Evolutionary conservation across 23 tunicate genomes (phyloP), one percentile per base, ranked within the genome.

Genomic region (Styela plicata): DNA sequence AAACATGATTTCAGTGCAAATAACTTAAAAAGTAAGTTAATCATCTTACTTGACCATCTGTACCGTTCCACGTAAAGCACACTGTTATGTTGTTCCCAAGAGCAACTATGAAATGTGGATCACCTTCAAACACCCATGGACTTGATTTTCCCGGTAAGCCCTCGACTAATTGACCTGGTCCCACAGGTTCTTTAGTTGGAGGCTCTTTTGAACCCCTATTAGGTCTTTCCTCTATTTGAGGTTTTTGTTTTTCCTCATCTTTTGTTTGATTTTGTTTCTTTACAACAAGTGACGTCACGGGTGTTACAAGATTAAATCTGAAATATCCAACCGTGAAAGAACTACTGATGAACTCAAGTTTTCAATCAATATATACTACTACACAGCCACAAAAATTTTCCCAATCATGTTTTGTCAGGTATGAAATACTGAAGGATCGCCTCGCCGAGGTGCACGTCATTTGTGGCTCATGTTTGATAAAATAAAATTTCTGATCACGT

Each of bases 51-150:
- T 83, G 34, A 2, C 69, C 86, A 27, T 75, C 79, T 33, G 27
- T 61, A 22, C 86, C 86, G 3, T 61, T 75, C 86, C 86, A 83
- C 24, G 86, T 83, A 24, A 83, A 83, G 30, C 86, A 83, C 29
- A 74, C 80, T 0, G 80, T 83, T 61, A 83, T n/a, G 52, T 83
- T 69, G 24, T 71, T 26, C 27, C 36, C 36, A 1, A 83, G 34
- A 2, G 35, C 52, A 30, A 83, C 73, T 26, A 83, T 63, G 28
- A 83, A 83, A 71, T 83, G 86, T 53, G 86, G 86, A 63, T 83
- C 86, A 52, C 86, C 86, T 69, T 83, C 74, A 29, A 77, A 52
- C 28, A 52, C 32, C 81, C 36, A 31, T 24, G 66, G 32, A 10
- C 28, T 25, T 36, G 32, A 77, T 21, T 21, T 37, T 23, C 25